Base-by-base conservation (phyloP, 1,140 invertebrate species). In the Leptinotarsa texana region DNA sequence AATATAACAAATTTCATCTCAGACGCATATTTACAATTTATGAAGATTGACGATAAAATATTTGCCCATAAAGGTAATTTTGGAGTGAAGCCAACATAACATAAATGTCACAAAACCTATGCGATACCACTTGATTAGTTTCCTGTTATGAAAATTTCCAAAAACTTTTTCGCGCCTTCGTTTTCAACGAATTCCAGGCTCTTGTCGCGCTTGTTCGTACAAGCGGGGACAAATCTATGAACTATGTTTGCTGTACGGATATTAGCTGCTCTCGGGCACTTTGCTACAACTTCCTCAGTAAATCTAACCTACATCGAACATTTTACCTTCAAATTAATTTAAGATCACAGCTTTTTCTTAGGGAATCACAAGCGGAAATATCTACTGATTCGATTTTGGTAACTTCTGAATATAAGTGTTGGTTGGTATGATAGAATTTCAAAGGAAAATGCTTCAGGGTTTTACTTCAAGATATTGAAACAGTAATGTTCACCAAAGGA, bases 191-290 rank as follows among this genome's bases (percentile, higher is more conserved):
- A 24, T 67, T 67, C 27, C 65, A 67, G 68, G 68, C 68, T 49
- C 33, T 69, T 69, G 68, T 69, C 33, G 27, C 63, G 72, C 51
- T 66, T 61, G 72, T 24, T 72, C 73, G 75, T 69, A 77, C 76
- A 74, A 74, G 74, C 76, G 73, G 71, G 76, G 74, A 72, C 71
- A 65, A 72, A 72, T 72, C 71, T 72, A 62, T 65, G n/a, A 61
- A 63, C 66, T 72, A 72, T 72, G 22, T 72, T 63, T 24, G 49
- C 69, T 70, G 21, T 24, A n/a, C 48, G n/a, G 69, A 70, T 70
- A 70, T 70, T 47, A 70, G 49, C 69, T 70, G 48, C 49, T 48
- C 69, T 70, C 67, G 42, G 67, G 67, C 42, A 69, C 67, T 17
- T 17, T 24, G 27, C 15, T 48, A 65, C 24, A 65, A 70, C 69